These are phyloP conservation scores for Sula dactylatra DNA, from an alignment of 2,113 vertebrate species.

Conservation along the genomic window DNA sequence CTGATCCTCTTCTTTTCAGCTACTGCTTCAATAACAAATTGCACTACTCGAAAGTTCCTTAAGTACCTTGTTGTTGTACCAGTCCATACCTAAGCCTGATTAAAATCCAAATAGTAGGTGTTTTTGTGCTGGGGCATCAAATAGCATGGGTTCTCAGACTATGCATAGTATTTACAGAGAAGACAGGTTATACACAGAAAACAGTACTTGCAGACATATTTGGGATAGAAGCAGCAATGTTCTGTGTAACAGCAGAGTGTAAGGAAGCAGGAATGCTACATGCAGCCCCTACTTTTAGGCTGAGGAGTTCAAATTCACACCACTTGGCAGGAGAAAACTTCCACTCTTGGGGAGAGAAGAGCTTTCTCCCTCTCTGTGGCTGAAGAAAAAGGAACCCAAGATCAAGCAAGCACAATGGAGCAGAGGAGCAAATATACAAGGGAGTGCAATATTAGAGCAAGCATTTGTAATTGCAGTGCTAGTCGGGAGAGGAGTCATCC, in stretches of 20 bases:
- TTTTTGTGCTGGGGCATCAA: neutral
- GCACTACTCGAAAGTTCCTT: neutral
- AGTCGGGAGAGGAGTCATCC: neutral
- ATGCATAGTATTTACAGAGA: neutral
- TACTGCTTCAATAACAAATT: neutral
- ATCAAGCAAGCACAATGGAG: neutral
- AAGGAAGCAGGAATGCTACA: neutral
- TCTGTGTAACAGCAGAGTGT: neutral
- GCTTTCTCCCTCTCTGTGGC: neutral
- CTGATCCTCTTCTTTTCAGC: neutral
- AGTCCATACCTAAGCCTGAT: neutral
- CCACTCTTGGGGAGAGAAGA: neutral
- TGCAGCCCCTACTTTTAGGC: neutral
- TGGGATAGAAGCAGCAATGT: neutral
- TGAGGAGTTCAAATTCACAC: neutral
- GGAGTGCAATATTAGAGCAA: rapidly evolving
- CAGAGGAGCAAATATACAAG: neutral
- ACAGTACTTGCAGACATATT: neutral
- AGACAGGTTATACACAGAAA: neutral
- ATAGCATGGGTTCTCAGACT: neutral
- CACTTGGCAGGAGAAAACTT: neutral
- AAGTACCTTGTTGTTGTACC: neutral
- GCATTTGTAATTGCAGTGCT: rapidly evolving
- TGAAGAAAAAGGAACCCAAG: neutral
- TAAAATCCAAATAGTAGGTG: neutral